Percentiles rank a stretch among this genome's conserved stretches.
phyloP scores from a whole-genome alignment of 2,888 invertebrate species.

The Apeira syringaria region DNA sequence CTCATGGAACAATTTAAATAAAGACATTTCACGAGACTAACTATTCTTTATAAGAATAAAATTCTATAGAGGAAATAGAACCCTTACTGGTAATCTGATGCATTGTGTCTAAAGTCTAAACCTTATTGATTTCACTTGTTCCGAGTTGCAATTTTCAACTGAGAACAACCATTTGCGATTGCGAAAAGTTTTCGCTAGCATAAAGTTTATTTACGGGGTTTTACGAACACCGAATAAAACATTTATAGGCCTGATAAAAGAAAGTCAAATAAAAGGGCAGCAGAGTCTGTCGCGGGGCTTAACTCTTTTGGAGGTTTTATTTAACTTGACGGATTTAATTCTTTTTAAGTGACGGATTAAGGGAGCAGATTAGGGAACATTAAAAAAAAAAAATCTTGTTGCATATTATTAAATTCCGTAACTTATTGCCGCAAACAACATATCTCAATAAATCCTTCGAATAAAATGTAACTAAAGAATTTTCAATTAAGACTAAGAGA shows the following conservation, averaged over 20 bases:
- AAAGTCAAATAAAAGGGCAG: slow-evolving; percentile 42
- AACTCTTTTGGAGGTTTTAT: slow-evolving; percentile 43
- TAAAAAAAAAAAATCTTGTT: no score
- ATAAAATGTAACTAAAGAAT: no score
- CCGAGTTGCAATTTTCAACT: slow-evolving; percentile 28
- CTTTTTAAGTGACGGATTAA: slow-evolving; percentile 2
- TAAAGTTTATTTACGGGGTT: slow-evolving; percentile 37
- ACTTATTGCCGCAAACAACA: no score
- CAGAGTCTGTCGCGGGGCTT: slow-evolving; percentile 32
- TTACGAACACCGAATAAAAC: slow-evolving; percentile 53
- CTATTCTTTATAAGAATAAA: no score
- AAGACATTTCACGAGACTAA: no score
- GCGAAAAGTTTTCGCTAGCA: slow-evolving; percentile 42
- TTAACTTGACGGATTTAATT: slow-evolving; percentile 23
- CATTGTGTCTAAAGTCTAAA: slow-evolving; percentile 25
- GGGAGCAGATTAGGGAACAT: no score
- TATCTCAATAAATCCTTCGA: no score
- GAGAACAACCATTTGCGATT: slow-evolving; percentile 36
- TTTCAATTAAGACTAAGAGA: no score
- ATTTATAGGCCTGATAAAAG: slow-evolving; percentile 50
- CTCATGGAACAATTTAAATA: no score
- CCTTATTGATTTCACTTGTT: slow-evolving; percentile 34
- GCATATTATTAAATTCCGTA: no score
- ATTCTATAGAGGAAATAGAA: no score
- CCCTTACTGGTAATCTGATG: slow-evolving; percentile 2